Evolutionary conservation across 2,113 vertebrate genomes (phyloP).

Genomic region (Myocastor coypus): DNA sequence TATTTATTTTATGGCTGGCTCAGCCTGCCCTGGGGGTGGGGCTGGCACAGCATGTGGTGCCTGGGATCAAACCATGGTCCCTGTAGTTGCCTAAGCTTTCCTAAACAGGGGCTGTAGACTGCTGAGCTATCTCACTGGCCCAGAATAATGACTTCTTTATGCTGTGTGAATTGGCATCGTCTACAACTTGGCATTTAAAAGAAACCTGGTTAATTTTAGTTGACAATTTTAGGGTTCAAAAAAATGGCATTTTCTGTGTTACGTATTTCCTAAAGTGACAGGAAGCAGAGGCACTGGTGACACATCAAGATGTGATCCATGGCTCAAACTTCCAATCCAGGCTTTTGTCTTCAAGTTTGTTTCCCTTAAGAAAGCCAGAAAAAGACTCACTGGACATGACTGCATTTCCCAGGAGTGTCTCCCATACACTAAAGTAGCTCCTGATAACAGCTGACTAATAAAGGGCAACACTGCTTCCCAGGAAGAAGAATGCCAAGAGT

Average conservation of each 20-base stretch:
- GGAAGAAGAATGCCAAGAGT: conserved; percentile 55
- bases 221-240: background rate
- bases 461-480: background rate
- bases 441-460: conserved; percentile 47
- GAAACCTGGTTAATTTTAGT: conserved; percentile 74
- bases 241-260: background rate
- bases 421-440: conserved; percentile 64
- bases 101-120: too few relatives aligned
- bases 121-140: too few relatives aligned
- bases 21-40: too few relatives aligned
- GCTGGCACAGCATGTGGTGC: too few relatives aligned
- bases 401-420: conserved; percentile 42
- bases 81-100: too few relatives aligned
- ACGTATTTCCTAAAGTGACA: background rate
- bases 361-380: conserved; percentile 61
- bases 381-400: too few relatives aligned
- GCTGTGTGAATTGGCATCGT: conserved; percentile 62
- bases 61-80: too few relatives aligned
- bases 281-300: conserved; percentile 17
- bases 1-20: too few relatives aligned
- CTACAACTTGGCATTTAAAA: conserved; percentile 39
- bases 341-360: conserved; percentile 56
- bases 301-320: conserved; percentile 31
- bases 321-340: conserved; percentile 55
- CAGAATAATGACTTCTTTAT: too few relatives aligned